Evolutionary conservation across 2,888 invertebrate genomes (phyloP), one percentile per base, ranked within the genome.

Genomic region (Brachynemurus nebulosus): DNA sequence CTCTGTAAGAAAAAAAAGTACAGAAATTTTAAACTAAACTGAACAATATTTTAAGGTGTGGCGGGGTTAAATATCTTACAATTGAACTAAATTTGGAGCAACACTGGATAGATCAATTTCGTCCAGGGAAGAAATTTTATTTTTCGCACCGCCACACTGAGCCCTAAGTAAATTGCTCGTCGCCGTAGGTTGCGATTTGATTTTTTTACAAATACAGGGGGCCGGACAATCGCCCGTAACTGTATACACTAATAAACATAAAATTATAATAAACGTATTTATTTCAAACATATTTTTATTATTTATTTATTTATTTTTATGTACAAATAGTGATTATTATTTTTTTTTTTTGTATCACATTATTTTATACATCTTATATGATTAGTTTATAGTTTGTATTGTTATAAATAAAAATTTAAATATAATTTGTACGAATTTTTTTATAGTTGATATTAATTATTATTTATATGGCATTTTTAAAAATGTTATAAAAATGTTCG

Each of bases 71-170:
- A 39, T 27, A 35, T 17, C 16, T 14, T 69, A 80, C 80, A 80
- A 63, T 61, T 77, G 78, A 41, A 76, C 68, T 50, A 80, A 69
- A 56, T 74, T 72, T 49, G 66, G 66, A 58, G 73, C 72, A 48
- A 79, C 62, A 57, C 70, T 71, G 53, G 70, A 69, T 45, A 80
- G 60, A 58, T 79, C 72, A 51, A 80, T 67, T 57, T 76, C 76
- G 50, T 74, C 74, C 23, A 76, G 60, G 55, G 74, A 74, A 19
- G 68, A 68, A 47, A 80, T 70, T 49, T 71, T 71, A 46, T 72
- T 67, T 18, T 75, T 69, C 42, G 61, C 64, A 43, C 76, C 76
- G 3, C 75, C 76, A 58, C 80, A 80, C 57, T 71, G 74, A 45
- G 80, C 66, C 72, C 72, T 44, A 78, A 20, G 56, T 55, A 71